Base-by-base conservation (phyloP, 2,113 vertebrate species). In the Xiphorhynchus elegans region DNA sequence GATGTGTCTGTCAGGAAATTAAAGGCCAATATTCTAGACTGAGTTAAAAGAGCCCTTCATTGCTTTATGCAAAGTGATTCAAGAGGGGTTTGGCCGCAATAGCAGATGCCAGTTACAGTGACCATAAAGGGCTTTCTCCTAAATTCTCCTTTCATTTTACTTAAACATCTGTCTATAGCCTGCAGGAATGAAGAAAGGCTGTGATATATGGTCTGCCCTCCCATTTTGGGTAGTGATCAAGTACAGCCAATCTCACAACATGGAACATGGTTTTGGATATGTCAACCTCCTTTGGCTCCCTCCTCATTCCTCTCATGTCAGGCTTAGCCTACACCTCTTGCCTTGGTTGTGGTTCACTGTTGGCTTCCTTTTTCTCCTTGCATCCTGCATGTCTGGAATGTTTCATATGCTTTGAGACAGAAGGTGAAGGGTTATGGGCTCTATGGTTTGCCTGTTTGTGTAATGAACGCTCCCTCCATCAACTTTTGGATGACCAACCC, bases 21-120 rank as follows among this genome's bases (percentile, higher is more conserved):
- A 92, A 96, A 95, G 69, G 16, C 62, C 37, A 79, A 40, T 84
- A 84, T 82, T 67, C 52, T 56, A 79, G 53, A 19, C 84, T 76
- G 66, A 91, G 56, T 91, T 96, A 85, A 92, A 94, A 89, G 66
- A 37, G 37, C 94, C 8, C 44, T 87, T 74, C 56, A 47, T 64
- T 74, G 69, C 83, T 90, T 84, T 78, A 67, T 75, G 52, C 67
- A 81, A 92, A 90, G 68, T 9, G 8, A 33, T 88, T 76, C 58
- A 82, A 62, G 33, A 67, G 17, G 23, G 17, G 6, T 60, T 88
- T 92, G 50, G 17, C 33, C 81, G 44, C 39, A 78, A 23, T 4
- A 53, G 44, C 62, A 90, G 52, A 72, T 10, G 13, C 10, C 25
- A 39, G 13, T 68, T 93, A 87, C 44, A 81, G 47, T 59, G 42